Percentiles rank a stretch among this genome's conserved stretches.
Evolutionary conservation across 2,888 invertebrate genomes (phyloP).

Genomic region (Macropis europaea): DNA sequence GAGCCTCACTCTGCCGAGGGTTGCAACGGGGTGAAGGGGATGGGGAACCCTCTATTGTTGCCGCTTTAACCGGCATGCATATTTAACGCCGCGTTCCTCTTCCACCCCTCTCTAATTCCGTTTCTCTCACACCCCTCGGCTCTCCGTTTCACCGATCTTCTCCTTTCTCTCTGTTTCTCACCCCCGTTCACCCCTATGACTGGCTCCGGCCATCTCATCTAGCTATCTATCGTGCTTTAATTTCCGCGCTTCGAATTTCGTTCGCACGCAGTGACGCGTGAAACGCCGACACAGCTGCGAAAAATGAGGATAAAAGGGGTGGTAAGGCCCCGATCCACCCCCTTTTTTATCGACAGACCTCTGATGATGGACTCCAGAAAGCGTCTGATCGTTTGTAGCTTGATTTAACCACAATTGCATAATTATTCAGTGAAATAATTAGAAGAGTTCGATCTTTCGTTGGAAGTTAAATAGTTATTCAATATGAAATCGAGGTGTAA

Average conservation of each 20-base stretch:
- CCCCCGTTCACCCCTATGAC: not conserved
- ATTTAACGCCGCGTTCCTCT: conserved; percentile 68
- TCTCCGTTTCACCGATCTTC: conserved; percentile 1
- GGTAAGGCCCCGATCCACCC: not conserved
- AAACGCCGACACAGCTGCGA: not conserved
- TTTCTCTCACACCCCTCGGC: conserved; percentile 34
- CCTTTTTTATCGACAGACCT: too few species aligned
- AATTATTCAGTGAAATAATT: too few species aligned
- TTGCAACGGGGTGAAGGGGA: conserved; percentile 25
- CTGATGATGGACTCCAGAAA: too few species aligned
- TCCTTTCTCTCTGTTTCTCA: conserved; percentile 6
- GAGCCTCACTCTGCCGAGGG: conserved; percentile 47
- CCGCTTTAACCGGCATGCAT: conserved; percentile 74
- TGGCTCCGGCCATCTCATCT: not conserved
- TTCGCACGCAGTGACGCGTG: not conserved
- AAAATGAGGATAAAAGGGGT: not conserved
- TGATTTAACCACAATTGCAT: too few species aligned
- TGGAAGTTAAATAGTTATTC: too few species aligned
- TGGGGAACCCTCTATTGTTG: conserved; percentile 68
- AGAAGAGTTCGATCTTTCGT: too few species aligned
- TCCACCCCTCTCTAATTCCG: conserved; percentile 42
- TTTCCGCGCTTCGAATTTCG: conserved; percentile 51
- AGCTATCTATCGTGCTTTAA: conserved; percentile 56
- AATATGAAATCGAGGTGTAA: too few species aligned
- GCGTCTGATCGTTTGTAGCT: too few species aligned